Evolutionary conservation across 2,888 invertebrate genomes (phyloP).

Genomic region (Rhaphigaster nebulosa): DNA sequence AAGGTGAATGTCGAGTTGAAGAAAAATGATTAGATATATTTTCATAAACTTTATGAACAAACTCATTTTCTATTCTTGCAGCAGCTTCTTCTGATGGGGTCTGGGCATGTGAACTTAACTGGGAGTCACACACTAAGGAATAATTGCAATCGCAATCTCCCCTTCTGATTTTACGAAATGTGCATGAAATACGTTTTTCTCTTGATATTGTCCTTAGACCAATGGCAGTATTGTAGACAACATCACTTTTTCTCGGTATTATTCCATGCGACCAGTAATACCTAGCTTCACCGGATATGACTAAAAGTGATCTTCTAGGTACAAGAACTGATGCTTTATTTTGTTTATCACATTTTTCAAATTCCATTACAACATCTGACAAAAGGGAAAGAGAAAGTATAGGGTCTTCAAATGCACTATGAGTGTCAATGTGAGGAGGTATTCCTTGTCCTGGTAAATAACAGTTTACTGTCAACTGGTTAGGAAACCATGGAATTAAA

Average conservation of each 20-base stretch:
- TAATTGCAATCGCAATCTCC: conserved; percentile 77
- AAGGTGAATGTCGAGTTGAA: conserved; percentile 92
- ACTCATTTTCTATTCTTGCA: conserved; percentile 77
- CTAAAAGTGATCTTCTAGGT: conserved; percentile 79
- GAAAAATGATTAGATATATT: conserved; percentile 95
- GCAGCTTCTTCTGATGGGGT: conserved; percentile 70
- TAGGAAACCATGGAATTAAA: conserved; percentile 71
- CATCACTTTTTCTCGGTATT: conserved; percentile 84
- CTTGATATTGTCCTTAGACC: conserved; percentile 73
- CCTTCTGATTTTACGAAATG: conserved; percentile 80
- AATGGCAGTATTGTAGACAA: conserved; percentile 72
- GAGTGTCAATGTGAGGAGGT: conserved; percentile 95
- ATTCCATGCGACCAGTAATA: conserved; percentile 93
- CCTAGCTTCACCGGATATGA: conserved; percentile 84
- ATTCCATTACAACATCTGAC: conserved; percentile 90
- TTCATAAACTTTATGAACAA: conserved; percentile 92
- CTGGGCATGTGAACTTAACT: conserved; percentile 62
- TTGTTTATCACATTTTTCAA: conserved; percentile 76
- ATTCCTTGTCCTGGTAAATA: conserved; percentile 93
- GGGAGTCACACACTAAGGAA: conserved; percentile 78
- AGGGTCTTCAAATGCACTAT: conserved; percentile 91
- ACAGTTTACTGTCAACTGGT: conserved; percentile 88
- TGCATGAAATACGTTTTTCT: conserved; percentile 82
- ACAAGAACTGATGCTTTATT: conserved; percentile 75
- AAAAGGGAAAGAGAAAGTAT: conserved; percentile 90